These are phyloP conservation scores for Nephrotoma appendiculata DNA, from an alignment of 2,888 invertebrate species.

Conservation along the genomic window DNA sequence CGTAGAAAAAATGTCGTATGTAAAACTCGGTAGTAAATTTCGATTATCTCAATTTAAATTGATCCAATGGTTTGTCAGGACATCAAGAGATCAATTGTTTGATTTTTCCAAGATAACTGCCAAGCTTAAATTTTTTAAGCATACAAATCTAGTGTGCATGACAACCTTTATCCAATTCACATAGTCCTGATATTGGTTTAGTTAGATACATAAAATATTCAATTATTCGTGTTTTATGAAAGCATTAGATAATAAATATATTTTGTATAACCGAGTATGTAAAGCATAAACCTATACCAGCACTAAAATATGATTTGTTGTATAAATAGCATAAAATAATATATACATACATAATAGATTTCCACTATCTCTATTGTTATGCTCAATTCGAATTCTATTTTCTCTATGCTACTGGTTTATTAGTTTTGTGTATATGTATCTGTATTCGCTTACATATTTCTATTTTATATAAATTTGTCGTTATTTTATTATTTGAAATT, in stretches of 20 bases:
- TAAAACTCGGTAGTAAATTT: too few species aligned
- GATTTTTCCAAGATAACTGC: too few species aligned
- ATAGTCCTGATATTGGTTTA: neutral
- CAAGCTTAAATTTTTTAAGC: too few species aligned
- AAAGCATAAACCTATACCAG: neutral
- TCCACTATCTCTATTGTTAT: neutral
- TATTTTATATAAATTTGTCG: neutral
- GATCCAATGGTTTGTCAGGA: too few species aligned
- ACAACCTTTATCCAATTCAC: neutral
- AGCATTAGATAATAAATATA: neutral
- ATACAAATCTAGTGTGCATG: neutral
- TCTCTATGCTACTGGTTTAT: neutral
- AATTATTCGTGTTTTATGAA: neutral
- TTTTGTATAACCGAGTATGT: neutral
- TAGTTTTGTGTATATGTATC: neutral
- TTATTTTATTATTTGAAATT: neutral
- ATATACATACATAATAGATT: neutral
- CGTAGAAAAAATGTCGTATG: too few species aligned
- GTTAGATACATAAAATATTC: neutral
- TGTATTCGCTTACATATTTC: neutral
- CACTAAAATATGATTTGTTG: neutral
- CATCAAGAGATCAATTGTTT: too few species aligned
- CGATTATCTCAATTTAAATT: too few species aligned
- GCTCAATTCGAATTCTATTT: neutral
- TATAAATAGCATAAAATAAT: neutral